A percentile compares a stretch with the other conserved stretches of the same genome.
phyloP scores from a whole-genome alignment of 2,888 invertebrate genomes.

The Tridacna crocea region DNA sequence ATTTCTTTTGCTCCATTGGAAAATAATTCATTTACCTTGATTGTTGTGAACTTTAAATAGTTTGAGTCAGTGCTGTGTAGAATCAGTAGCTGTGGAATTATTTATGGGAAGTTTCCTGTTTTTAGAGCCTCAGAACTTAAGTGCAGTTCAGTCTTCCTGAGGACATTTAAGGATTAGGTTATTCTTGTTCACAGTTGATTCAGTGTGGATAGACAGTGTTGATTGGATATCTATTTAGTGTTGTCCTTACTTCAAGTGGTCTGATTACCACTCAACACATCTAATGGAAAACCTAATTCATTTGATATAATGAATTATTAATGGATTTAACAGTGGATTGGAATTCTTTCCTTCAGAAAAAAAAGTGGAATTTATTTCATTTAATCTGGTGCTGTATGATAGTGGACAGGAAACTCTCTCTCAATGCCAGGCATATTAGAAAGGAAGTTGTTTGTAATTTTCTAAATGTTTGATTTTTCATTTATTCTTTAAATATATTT shows the following conservation, averaged over 20 bases:
- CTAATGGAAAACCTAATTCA: conserved; percentile 43
- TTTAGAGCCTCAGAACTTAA: background rate
- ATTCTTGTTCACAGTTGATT: background rate
- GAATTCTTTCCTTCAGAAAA: conserved; percentile 4
- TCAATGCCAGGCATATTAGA: conserved; percentile 46
- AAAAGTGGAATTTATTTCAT: background rate
- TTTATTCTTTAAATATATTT: background rate
- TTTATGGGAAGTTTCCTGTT: conserved; percentile 10
- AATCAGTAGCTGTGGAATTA: conserved; percentile 8
- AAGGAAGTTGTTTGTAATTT: background rate
- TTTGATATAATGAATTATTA: conserved; percentile 60
- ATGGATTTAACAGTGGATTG: conserved; percentile 16
- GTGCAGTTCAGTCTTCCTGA: background rate
- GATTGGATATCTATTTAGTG: conserved; percentile 8
- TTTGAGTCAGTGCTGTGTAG: conserved; percentile 7
- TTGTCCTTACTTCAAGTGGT: conserved; percentile 5
- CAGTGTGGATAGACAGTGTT: conserved; percentile 6
- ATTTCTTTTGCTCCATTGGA: conserved; percentile 20
- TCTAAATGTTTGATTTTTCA: background rate
- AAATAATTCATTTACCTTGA: conserved; percentile 9
- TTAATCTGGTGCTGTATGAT: background rate
- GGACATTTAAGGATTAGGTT: background rate
- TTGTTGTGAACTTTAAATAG: conserved; percentile 1
- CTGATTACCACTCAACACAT: background rate
- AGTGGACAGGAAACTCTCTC: conserved; percentile 19